These are phyloP conservation scores for Chamaetylas fuelleborni DNA, from an alignment of 2,113 vertebrate genomes.

Conservation along the genomic window DNA sequence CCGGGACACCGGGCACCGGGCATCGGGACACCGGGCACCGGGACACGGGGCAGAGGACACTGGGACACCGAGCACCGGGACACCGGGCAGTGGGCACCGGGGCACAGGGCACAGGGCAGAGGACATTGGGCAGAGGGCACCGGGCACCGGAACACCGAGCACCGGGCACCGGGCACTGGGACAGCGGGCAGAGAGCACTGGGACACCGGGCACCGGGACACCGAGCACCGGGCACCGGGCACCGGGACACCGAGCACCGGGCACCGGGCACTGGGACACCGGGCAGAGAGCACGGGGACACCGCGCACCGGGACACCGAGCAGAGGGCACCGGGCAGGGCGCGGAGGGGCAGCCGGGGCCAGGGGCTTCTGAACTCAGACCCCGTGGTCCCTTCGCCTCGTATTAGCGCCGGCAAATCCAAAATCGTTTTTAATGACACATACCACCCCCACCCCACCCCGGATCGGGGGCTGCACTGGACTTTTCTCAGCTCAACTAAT, in stretches of 20 bases:
- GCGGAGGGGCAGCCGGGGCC: background rate
- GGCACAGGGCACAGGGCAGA: background rate
- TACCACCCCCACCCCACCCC: background rate
- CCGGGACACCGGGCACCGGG: background rate
- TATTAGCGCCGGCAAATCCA: background rate
- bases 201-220: too few relatives aligned
- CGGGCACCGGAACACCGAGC: background rate
- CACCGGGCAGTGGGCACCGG: too few relatives aligned
- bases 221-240: too few relatives aligned
- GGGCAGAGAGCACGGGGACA: background rate
- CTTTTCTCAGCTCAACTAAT: slow-evolving; percentile 70
- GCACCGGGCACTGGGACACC: background rate
- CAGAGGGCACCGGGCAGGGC: background rate
- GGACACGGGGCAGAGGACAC: too few relatives aligned
- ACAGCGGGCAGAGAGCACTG: too few relatives aligned
- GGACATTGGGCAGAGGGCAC: too few relatives aligned
- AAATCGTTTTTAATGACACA: slow-evolving; percentile 22
- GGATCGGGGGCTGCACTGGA: slow-evolving; percentile 62
- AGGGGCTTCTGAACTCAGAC: background rate
- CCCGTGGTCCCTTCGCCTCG: accelerated
- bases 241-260: background rate
- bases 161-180: too few relatives aligned
- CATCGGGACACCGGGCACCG: background rate
- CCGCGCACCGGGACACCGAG: too few relatives aligned
- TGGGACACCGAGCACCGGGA: too few relatives aligned